Percentiles rank a stretch among this genome's conserved stretches.
Conservation (phyloP, 2,797 vertebrate genomes). For the Trachurus trachurus region DNA sequence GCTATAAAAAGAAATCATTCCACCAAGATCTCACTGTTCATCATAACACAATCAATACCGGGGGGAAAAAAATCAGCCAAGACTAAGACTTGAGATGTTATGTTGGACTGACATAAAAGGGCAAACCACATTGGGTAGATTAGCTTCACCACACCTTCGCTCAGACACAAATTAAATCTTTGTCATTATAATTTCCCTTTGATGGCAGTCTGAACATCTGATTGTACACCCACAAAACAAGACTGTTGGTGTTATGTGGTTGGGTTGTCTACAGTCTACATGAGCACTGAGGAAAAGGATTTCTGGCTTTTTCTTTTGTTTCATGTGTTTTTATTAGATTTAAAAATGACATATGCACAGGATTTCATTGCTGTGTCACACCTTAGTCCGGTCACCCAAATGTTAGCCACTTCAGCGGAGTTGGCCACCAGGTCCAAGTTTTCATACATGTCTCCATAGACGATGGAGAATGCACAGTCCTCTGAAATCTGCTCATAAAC, state of each 20-base stretch:
- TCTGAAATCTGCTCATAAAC: slow-evolving; percentile 97
- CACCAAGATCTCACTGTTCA: not conserved
- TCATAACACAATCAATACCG: slow-evolving; percentile 23
- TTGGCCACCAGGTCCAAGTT: slow-evolving; percentile 94
- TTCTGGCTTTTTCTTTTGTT: not conserved
- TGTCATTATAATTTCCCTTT: slow-evolving; percentile 2
- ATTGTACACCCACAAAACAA: not conserved
- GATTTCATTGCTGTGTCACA: slow-evolving; percentile 80
- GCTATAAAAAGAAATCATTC: slow-evolving; percentile 13
- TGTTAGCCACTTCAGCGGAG: slow-evolving; percentile 93
- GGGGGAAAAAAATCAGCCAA: not conserved
- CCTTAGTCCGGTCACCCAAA: slow-evolving; percentile 96
- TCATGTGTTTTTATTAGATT: not conserved
- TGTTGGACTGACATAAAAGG: not conserved
- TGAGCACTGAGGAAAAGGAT: not conserved
- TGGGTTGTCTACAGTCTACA: not conserved
- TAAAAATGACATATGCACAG: slow-evolving; percentile 1
- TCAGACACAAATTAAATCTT: slow-evolving; percentile 13
- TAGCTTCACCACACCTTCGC: slow-evolving; percentile 6
- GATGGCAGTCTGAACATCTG: slow-evolving; percentile 2
- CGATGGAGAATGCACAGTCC: slow-evolving; percentile 95
- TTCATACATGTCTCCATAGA: slow-evolving; percentile 94
- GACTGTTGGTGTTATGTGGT: not conserved
- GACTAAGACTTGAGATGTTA: no score
- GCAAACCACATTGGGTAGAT: not conserved